A percentile compares a stretch with the other conserved stretches of the same genome.
phyloP scores from a whole-genome alignment of 2,113 vertebrate species.

The Montifringilla adamsi region DNA sequence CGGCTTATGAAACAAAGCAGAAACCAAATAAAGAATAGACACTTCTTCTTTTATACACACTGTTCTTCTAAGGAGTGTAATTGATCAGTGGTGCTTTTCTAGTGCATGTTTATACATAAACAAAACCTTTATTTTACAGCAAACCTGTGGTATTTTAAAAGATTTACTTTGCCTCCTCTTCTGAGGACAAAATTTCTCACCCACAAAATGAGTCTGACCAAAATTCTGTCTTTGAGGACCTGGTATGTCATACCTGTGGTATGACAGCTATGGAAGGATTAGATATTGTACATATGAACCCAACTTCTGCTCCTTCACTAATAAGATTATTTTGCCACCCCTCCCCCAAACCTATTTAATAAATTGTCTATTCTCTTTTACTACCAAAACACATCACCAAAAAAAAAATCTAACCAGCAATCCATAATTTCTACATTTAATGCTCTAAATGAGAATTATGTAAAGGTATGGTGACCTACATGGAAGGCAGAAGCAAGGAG shows the following conservation, averaged over 20 bases:
- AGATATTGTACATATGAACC: not conserved
- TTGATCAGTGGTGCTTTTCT: not conserved
- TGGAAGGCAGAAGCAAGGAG: not conserved
- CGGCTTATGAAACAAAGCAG: not conserved
- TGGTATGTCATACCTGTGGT: not conserved
- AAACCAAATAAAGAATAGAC: not conserved
- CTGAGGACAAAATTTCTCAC: not conserved
- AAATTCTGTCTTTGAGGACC: not conserved
- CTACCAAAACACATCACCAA: not conserved
- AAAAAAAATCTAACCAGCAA: not conserved
- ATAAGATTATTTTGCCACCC: not conserved
- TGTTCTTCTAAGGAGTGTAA: not conserved
- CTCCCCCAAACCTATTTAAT: not conserved
- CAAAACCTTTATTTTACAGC: not conserved
- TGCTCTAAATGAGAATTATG: not conserved
- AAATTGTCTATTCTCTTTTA: not conserved
- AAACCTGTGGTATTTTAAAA: not conserved
- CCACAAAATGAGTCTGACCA: not conserved
- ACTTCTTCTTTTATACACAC: rapidly evolving
- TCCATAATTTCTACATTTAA: not conserved
- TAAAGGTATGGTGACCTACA: not conserved
- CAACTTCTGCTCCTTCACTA: not conserved
- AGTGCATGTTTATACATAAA: not conserved
- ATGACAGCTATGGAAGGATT: not conserved
- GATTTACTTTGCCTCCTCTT: not conserved